Evolutionary conservation across 2,797 vertebrate genomes (phyloP).

Genomic region (Mormyrus proboscirostris): DNA sequence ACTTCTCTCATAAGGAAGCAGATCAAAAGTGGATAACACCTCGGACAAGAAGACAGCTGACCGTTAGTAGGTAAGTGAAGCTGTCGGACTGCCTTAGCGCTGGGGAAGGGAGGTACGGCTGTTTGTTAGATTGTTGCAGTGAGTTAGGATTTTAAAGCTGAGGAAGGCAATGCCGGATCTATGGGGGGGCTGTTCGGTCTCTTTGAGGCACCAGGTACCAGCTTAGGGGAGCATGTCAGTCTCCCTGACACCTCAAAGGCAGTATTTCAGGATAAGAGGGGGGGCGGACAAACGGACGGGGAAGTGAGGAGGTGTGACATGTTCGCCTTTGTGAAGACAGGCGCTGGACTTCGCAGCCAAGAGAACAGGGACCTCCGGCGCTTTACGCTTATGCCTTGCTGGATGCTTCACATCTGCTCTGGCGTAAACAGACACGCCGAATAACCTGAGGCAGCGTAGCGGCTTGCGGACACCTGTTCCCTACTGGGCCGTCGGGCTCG

Average conservation of each 20-base stretch:
- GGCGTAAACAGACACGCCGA: background rate
- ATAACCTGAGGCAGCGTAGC: background rate
- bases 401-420: constrained; percentile 12
- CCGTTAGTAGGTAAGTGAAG: constrained; percentile 21
- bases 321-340: background rate
- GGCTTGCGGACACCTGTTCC: background rate
- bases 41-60: constrained; percentile 15
- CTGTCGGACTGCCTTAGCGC: background rate
- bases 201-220: background rate
- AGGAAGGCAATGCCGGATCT: background rate
- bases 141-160: background rate
- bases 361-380: background rate
- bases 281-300: background rate
- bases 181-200: background rate
- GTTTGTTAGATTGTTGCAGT: background rate
- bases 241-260: background rate
- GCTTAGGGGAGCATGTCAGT: background rate
- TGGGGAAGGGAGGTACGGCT: background rate
- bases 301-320: background rate
- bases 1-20: constrained; percentile 31
- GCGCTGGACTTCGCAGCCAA: background rate
- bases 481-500: background rate
- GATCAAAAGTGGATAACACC: constrained; percentile 24
- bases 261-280: background rate
- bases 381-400: background rate